phyloP scores from a whole-genome alignment of 2,797 vertebrate genomes.

The Coluber constrictor region DNA sequence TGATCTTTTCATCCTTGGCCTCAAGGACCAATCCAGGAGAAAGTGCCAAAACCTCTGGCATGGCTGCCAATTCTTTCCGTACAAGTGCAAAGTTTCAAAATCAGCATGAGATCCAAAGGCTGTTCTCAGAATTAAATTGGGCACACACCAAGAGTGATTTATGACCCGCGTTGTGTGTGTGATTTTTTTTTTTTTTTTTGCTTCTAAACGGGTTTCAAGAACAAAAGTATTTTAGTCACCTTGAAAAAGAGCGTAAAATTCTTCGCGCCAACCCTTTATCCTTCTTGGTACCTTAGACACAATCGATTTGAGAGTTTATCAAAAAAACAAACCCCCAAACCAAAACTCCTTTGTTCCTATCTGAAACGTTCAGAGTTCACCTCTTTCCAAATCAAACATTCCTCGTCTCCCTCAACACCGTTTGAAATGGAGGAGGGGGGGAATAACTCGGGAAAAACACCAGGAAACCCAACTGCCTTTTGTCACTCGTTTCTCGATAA shows the following conservation, averaged over 20 bases:
- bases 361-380: neutral
- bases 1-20: neutral
- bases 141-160: too few species aligned
- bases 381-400: neutral
- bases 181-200: neutral
- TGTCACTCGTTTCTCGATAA: slow-evolving; percentile 57
- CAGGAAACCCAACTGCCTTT: slow-evolving; percentile 54
- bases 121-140: neutral
- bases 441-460: slow-evolving; percentile 32
- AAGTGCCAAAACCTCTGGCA: neutral
- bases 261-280: neutral
- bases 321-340: too few species aligned
- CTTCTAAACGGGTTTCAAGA: neutral
- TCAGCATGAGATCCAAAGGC: neutral
- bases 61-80: neutral
- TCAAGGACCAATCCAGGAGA: neutral
- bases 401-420: neutral
- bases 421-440: neutral
- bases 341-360: neutral
- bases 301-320: neutral
- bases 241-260: neutral
- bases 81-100: neutral
- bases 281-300: neutral
- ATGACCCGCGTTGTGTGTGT: neutral
- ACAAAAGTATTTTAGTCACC: neutral